Evolutionary conservation across 2,113 vertebrate genomes (phyloP).

Genomic region (Calypte anna): DNA sequence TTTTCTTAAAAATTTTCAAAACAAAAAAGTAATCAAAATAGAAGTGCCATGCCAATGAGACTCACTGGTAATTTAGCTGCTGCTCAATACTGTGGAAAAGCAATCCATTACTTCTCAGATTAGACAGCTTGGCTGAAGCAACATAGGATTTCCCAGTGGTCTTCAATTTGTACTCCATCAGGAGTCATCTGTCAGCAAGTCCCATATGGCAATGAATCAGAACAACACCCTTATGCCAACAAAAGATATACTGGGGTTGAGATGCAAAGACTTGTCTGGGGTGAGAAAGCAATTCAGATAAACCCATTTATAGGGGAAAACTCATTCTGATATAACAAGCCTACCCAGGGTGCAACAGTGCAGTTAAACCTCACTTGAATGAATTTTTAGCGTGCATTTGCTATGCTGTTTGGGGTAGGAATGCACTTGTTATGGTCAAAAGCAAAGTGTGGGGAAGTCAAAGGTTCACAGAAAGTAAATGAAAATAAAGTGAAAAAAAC

Average conservation of each 20-base stretch:
- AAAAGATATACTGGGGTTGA: neutral
- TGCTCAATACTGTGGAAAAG: slow-evolving; percentile 10
- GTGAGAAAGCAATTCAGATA: neutral
- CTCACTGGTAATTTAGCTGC: neutral
- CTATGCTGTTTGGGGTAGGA: neutral
- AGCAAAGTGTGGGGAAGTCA: neutral
- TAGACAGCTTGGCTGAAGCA: slow-evolving; percentile 37
- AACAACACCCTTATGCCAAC: neutral
- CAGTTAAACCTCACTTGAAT: neutral
- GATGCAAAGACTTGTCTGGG: neutral
- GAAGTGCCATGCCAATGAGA: neutral
- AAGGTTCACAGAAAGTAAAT: neutral
- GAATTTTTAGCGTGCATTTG: neutral
- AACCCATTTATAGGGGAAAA: neutral
- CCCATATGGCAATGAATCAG: slow-evolving; percentile 38
- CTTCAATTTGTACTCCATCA: slow-evolving; percentile 40
- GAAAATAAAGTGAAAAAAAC: neutral
- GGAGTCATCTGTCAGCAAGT: slow-evolving; percentile 55
- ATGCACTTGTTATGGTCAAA: neutral
- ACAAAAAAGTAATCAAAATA: neutral
- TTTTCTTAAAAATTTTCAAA: neutral
- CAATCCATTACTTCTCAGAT: slow-evolving; percentile 43
- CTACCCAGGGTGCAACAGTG: neutral
- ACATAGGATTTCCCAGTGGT: slow-evolving; percentile 45
- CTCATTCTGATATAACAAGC: neutral